phyloP scores from a whole-genome alignment of 2,888 invertebrate genomes.

The Lycia hirtaria region DNA sequence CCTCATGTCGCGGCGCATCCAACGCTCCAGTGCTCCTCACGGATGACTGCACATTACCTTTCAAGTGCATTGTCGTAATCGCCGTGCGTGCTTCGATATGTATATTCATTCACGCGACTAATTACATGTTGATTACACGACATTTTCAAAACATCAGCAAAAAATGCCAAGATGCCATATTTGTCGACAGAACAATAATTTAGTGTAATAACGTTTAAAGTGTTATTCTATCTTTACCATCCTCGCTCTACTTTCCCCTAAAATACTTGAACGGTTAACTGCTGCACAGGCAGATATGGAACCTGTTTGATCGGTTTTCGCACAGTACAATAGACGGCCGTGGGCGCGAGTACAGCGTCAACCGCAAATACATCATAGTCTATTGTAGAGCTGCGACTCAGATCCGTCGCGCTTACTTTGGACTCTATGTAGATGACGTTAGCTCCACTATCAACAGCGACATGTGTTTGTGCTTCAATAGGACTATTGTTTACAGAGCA shows the following conservation, averaged over 20 bases:
- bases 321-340: constrained; percentile 8
- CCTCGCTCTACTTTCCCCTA: constrained; percentile 20
- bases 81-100: neutral
- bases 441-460: constrained; percentile 33
- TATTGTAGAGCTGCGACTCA: constrained; percentile 10
- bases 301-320: constrained; percentile 17
- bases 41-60: constrained; percentile 17
- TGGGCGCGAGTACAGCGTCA: constrained; percentile 14
- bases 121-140: neutral
- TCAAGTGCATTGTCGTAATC: constrained; percentile 14
- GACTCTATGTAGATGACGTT: constrained; percentile 34
- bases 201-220: neutral
- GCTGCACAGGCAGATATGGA: constrained; percentile 6
- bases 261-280: constrained; percentile 3
- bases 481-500: constrained; percentile 41
- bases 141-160: neutral
- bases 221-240: constrained; percentile 12
- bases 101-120: constrained; percentile 14
- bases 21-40: constrained; percentile 8
- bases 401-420: constrained; percentile 6
- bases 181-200: neutral
- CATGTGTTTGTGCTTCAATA: constrained; percentile 15
- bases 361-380: constrained; percentile 15
- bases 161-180: neutral
- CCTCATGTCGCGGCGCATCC: constrained; percentile 14